Conservation (phyloP, 2,113 vertebrate genomes). For the Platycercus adscitus region DNA sequence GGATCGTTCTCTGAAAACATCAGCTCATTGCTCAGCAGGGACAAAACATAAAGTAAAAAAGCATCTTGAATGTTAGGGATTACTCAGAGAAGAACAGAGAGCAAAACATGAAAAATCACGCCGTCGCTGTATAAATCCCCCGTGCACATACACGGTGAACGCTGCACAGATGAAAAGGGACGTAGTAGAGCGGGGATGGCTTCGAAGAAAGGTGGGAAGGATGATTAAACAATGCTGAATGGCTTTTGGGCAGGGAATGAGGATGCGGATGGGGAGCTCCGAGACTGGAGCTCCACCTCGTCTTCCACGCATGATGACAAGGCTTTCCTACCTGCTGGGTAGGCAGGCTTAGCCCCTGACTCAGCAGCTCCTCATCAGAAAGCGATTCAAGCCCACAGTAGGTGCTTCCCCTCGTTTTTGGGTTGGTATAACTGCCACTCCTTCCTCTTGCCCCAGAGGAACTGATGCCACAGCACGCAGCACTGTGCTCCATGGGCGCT, state of each 20-base stretch:
- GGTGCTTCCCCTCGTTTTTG: not conserved
- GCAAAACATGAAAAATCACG: not conserved
- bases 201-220: not conserved
- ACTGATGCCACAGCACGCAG: accelerated
- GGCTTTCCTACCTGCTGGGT: not conserved
- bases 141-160: accelerated
- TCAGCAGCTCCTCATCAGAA: not conserved
- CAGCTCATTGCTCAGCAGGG: slow-evolving; percentile 50
- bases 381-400: not conserved
- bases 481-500: accelerated
- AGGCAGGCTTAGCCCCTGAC: not conserved
- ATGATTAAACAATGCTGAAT: not conserved
- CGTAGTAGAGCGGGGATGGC: not conserved
- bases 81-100: slow-evolving; percentile 44
- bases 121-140: not conserved
- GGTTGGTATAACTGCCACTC: not conserved
- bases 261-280: not conserved
- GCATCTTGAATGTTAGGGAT: slow-evolving; percentile 10
- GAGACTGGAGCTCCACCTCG: not conserved
- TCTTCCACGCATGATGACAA: not conserved
- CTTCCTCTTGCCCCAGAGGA: not conserved
- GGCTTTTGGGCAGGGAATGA: not conserved
- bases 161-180: not conserved
- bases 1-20: slow-evolving; percentile 7
- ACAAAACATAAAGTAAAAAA: not conserved